Base-by-base conservation (phyloP, 2,113 vertebrate species). In the Bos indicus region DNA sequence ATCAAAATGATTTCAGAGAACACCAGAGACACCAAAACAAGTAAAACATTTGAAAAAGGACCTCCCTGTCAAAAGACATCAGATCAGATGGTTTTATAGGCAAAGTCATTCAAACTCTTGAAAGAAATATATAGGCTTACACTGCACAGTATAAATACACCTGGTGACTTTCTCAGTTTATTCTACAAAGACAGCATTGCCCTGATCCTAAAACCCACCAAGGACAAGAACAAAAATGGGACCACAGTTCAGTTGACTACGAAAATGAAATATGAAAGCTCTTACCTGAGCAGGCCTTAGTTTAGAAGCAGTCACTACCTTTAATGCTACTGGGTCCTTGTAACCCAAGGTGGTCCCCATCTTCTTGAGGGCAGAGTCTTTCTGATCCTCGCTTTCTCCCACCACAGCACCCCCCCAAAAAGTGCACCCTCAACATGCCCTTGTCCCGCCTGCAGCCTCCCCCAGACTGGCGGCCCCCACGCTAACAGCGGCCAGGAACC, bases 1-100 rank as follows among this genome's bases (percentile, higher is more conserved):
- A 94, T 64, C 82, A 40, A 89, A 81, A 64, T 33, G 5, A 64
- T 78, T 93, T 96, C 51, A 80, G 71, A 56, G 71, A 84, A 87
- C 4, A 74, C 33, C 33, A 83, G 33, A 89, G 62, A 93, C 5
- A 36, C 3, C 30, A 71, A 74, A 80, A 85, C 12, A 17, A 92
- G 7, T 33, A 33, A 82, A 84, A 88, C 10, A 19, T 78, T 88
- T 78, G 51, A 81, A 91, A 95, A 83, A 52, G 3, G 23, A 23
- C 12, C 60, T 56, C 52, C 23, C 48, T 30, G 23, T 7, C 3
- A 14, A 96, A 90, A 78, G 78, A 77, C 77, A 92, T 77, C 30
- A 23, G 33, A 64, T 51, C 82, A 48, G 77, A 83, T 1, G 33
- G 88, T 78, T 71, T 88, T 90, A 91, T 16, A 52, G 91, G 85